Conservation (phyloP, 2,113 vertebrate genomes). For the Gavialis gangeticus region DNA sequence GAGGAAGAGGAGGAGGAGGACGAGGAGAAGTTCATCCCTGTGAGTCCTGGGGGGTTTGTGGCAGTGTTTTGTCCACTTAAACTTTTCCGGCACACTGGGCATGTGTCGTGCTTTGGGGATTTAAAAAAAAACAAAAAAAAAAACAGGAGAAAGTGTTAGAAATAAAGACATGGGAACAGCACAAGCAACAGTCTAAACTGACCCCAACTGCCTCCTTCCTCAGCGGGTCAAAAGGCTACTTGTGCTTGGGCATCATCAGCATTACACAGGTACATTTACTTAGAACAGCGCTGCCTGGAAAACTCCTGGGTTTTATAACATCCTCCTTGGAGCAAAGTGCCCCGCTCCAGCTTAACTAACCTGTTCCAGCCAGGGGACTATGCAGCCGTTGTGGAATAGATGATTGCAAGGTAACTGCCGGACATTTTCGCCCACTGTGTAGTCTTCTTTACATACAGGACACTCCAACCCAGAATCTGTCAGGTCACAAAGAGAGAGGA, state of each 20-base stretch:
- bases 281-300: background rate
- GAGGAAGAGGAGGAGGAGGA: constrained; percentile 88
- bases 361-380: constrained; percentile 98
- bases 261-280: background rate
- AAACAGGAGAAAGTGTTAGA: background rate
- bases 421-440: constrained; percentile 88
- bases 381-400: constrained; percentile 96
- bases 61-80: constrained; percentile 98
- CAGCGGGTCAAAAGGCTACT: background rate
- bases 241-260: background rate
- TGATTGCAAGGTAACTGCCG: constrained; percentile 97
- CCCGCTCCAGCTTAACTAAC: constrained; percentile 65
- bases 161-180: background rate
- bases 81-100: constrained; percentile 98
- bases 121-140: constrained; percentile 39
- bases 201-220: background rate
- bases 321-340: background rate
- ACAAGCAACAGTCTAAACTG: background rate
- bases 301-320: background rate
- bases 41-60: constrained; percentile 93
- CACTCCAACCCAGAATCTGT: constrained; percentile 94
- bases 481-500: background rate
- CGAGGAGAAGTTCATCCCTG: constrained; percentile 92
- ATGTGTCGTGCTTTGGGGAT: constrained; percentile 92
- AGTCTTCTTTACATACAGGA: constrained; percentile 98